These are phyloP conservation scores for Melipona beecheii DNA, from an alignment of 2,888 invertebrate genomes.

Conservation along the genomic window DNA sequence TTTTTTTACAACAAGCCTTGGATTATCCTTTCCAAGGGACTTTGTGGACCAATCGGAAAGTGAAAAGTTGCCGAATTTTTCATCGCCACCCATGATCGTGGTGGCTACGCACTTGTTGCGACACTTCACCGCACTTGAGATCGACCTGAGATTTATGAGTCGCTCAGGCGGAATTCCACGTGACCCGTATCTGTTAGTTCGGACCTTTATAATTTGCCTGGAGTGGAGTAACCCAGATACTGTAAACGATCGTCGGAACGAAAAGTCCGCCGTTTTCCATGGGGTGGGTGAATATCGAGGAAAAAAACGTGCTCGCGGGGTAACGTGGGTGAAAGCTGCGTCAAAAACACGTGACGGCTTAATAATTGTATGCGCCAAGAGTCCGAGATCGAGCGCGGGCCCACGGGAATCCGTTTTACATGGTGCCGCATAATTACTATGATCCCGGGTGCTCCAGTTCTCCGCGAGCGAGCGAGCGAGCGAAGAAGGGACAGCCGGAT, in stretches of 20 bases:
- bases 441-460: slow-evolving; percentile 79
- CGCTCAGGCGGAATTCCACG: too few relatives aligned
- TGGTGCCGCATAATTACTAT: slow-evolving; percentile 78
- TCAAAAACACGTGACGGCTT: slow-evolving; percentile 74
- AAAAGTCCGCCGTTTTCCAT: background rate
- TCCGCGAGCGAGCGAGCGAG: slow-evolving; percentile 51
- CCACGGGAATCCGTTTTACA: slow-evolving; percentile 76
- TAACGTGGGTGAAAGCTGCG: slow-evolving; percentile 53
- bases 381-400: slow-evolving; percentile 52
- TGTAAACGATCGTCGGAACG: background rate
- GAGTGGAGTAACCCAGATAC: too few relatives aligned
- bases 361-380: slow-evolving; percentile 67
- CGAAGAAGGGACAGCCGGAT: slow-evolving; percentile 60
- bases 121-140: too few relatives aligned
- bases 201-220: too few relatives aligned
- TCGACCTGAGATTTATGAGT: too few relatives aligned
- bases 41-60: too few relatives aligned
- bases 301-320: slow-evolving; percentile 17
- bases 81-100: too few relatives aligned
- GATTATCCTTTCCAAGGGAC: too few relatives aligned
- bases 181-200: too few relatives aligned
- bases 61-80: too few relatives aligned
- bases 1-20: too few relatives aligned
- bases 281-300: background rate
- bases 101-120: too few relatives aligned